Evolutionary conservation across 2,888 invertebrate genomes (phyloP).

Genomic region (Andrena trimmerana): DNA sequence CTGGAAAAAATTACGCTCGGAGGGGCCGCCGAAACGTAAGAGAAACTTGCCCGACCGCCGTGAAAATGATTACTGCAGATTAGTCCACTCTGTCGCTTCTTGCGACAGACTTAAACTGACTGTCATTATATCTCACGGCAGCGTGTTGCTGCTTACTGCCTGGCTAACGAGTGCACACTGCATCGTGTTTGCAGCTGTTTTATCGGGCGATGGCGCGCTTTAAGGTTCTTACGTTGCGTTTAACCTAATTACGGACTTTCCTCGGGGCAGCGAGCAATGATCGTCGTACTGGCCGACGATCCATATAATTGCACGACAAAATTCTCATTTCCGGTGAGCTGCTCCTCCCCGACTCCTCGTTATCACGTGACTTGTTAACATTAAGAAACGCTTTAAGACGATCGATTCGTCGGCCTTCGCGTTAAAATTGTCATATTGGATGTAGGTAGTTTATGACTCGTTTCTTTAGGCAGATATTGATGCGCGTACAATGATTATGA

Average conservation of each 20-base stretch:
- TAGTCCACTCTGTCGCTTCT: conserved; percentile 54
- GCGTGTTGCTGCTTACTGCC: conserved; percentile 21
- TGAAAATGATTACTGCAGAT: conserved; percentile 61
- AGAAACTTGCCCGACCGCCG: conserved; percentile 27
- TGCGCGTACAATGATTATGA: neutral
- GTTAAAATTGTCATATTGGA: neutral
- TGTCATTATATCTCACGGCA: conserved; percentile 55
- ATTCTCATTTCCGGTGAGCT: conserved; percentile 19
- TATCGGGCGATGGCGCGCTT: conserved; percentile 22
- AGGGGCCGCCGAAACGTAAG: conserved; percentile 12
- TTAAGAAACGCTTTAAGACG: conserved; percentile 3
- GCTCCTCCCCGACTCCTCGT: neutral
- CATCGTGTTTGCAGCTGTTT: conserved; percentile 35
- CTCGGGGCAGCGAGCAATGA: neutral
- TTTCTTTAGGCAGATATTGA: neutral
- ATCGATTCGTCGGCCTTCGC: neutral
- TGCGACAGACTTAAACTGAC: conserved; percentile 60
- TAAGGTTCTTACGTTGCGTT: conserved; percentile 58
- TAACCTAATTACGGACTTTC: conserved; percentile 67
- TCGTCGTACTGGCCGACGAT: conserved; percentile 26
- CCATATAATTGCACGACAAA: conserved; percentile 45
- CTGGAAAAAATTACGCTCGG: conserved; percentile 5
- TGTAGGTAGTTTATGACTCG: neutral
- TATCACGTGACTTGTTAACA: neutral
- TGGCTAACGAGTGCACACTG: conserved; percentile 45